These are phyloP conservation scores for Caenorhabditis panamensis DNA, from an alignment of 2,888 invertebrate genomes.

Conservation along the genomic window DNA sequence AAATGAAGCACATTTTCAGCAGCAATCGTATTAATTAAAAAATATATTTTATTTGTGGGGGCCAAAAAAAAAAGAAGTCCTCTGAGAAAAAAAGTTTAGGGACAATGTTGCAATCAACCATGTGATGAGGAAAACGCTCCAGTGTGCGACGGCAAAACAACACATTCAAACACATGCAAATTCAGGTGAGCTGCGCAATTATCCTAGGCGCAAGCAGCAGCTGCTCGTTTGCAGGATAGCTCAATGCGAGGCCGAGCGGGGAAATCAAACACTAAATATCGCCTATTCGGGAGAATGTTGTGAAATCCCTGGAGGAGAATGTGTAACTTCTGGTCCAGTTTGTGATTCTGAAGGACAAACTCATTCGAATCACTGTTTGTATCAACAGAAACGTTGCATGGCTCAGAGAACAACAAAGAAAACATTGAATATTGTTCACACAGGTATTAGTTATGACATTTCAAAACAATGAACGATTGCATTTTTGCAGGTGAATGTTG, in stretches of 20 bases:
- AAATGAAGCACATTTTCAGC: background rate
- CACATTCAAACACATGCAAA: conserved; percentile 65
- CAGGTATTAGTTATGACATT: conserved; percentile 56
- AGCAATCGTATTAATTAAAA: background rate
- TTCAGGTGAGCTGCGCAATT: conserved; percentile 53
- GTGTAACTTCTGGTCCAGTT: conserved; percentile 65
- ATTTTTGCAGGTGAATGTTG: conserved; percentile 72
- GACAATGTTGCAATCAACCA: conserved; percentile 67
- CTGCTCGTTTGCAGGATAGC: conserved; percentile 65
- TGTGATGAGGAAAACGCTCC: conserved; percentile 68
- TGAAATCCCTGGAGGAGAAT: conserved; percentile 59
- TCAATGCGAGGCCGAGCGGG: conserved; percentile 73
- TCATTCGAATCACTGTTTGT: conserved; percentile 72
- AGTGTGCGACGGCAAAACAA: conserved; percentile 71
- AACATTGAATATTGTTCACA: conserved; percentile 69
- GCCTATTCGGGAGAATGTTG: conserved; percentile 74
- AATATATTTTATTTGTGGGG: too few relatives aligned
- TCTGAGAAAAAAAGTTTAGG: conserved; percentile 31
- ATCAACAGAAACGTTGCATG: conserved; percentile 74
- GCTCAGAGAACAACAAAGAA: conserved; percentile 61
- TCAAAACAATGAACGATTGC: too few relatives aligned
- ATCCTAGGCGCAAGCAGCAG: background rate
- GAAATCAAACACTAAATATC: conserved; percentile 59
- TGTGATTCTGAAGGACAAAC: conserved; percentile 75
- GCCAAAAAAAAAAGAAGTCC: too few relatives aligned